These are phyloP conservation scores for Coluber constrictor DNA, from an alignment of 2,797 vertebrate genomes.

Conservation along the genomic window DNA sequence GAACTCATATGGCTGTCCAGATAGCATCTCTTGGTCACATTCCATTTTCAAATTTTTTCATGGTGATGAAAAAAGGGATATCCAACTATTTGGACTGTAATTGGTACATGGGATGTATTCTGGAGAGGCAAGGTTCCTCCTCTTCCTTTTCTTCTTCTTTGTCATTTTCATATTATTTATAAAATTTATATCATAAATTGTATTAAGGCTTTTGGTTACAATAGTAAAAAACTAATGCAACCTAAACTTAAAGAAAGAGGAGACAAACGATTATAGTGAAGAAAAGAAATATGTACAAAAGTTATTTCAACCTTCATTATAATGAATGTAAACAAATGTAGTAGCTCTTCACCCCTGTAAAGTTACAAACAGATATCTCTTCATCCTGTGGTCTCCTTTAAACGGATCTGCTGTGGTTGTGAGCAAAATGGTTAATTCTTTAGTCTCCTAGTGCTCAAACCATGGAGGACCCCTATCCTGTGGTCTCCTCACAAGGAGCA, in stretches of 20 bases:
- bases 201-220: neutral
- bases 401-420: neutral
- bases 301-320: neutral
- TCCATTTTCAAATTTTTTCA: neutral
- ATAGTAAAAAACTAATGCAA: neutral
- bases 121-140: neutral
- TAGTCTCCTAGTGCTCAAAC: neutral
- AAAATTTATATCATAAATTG: neutral
- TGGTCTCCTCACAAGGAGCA: neutral
- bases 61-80: neutral
- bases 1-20: neutral
- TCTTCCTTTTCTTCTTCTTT: neutral
- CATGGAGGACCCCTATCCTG: neutral
- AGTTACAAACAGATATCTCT: neutral
- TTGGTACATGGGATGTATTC: neutral
- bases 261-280: too few species aligned
- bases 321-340: neutral
- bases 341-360: neutral
- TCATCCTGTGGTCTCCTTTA: neutral
- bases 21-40: neutral
- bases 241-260: neutral
- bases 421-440: neutral
- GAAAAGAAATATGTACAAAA: neutral
- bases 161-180: neutral
- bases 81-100: neutral